Conservation (phyloP, 1,140 invertebrate genomes). For the Heliothis subflexa region DNA sequence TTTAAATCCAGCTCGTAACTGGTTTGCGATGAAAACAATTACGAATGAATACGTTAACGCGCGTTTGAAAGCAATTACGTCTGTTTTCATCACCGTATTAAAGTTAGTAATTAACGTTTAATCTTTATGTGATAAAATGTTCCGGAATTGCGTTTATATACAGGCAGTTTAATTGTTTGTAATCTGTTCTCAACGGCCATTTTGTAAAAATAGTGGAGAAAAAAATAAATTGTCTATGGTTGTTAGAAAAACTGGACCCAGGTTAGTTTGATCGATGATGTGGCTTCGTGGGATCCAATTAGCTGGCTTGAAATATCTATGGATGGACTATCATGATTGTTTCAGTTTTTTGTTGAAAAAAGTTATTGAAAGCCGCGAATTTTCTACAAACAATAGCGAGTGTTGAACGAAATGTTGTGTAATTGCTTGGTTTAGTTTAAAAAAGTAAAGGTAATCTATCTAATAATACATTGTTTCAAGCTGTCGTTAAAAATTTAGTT, state of each 20-base stretch:
- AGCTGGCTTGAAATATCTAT: constrained; percentile 17
- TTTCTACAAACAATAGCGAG: not conserved
- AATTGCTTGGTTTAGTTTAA: not conserved
- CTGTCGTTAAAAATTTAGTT: not conserved
- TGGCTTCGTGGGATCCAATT: constrained; percentile 45
- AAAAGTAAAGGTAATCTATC: no score
- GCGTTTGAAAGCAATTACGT: not conserved
- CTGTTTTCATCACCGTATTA: constrained; percentile 4
- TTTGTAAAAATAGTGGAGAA: constrained; percentile 23
- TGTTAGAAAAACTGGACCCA: constrained; percentile 37
- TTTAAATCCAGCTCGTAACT: no score
- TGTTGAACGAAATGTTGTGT: not conserved
- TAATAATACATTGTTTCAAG: not conserved
- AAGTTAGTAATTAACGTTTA: constrained; percentile 12
- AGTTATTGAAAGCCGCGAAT: constrained; percentile 2
- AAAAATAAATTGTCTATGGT: constrained; percentile 12
- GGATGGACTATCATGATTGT: constrained; percentile 42
- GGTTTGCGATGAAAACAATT: not conserved
- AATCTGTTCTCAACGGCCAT: constrained; percentile 30
- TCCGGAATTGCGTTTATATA: constrained; percentile 3
- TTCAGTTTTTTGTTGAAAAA: constrained; percentile 20
- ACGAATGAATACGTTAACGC: not conserved
- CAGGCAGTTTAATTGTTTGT: constrained; percentile 19
- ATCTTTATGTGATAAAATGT: constrained; percentile 10
- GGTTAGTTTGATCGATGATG: constrained; percentile 45